phyloP scores from a whole-genome alignment of 1,140 invertebrate genomes.

The Polyergus mexicanus region DNA sequence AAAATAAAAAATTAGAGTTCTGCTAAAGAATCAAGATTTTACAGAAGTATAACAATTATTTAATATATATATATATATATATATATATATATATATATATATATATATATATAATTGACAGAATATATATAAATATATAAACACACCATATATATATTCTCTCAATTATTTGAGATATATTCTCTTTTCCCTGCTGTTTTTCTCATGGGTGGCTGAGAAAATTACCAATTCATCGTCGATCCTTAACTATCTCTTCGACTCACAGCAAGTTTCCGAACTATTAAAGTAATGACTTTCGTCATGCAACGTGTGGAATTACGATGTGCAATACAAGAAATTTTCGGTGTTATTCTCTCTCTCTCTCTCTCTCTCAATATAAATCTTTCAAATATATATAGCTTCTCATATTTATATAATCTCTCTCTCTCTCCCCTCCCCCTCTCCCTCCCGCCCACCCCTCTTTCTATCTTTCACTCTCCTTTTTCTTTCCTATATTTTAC shows the following conservation, averaged over 20 bases:
- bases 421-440: too few relatives aligned
- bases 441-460: too few relatives aligned
- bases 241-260: neutral
- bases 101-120: too few relatives aligned
- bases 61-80: too few relatives aligned
- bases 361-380: too few relatives aligned
- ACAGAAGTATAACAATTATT: neutral
- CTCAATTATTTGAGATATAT: too few relatives aligned
- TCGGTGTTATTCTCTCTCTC: too few relatives aligned
- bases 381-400: neutral
- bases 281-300: slow-evolving; percentile 42
- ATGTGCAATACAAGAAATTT: neutral
- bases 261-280: slow-evolving; percentile 24
- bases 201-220: neutral
- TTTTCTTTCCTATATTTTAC: too few relatives aligned
- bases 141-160: too few relatives aligned
- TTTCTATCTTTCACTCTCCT: too few relatives aligned
- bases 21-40: neutral
- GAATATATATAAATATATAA: too few relatives aligned
- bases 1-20: neutral
- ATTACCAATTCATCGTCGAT: slow-evolving; percentile 1
- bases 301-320: slow-evolving; percentile 33
- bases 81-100: too few relatives aligned
- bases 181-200: neutral
- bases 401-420: neutral